Evolutionary conservation across 1,140 invertebrate genomes (phyloP).

Genomic region (Amyelois transitella): DNA sequence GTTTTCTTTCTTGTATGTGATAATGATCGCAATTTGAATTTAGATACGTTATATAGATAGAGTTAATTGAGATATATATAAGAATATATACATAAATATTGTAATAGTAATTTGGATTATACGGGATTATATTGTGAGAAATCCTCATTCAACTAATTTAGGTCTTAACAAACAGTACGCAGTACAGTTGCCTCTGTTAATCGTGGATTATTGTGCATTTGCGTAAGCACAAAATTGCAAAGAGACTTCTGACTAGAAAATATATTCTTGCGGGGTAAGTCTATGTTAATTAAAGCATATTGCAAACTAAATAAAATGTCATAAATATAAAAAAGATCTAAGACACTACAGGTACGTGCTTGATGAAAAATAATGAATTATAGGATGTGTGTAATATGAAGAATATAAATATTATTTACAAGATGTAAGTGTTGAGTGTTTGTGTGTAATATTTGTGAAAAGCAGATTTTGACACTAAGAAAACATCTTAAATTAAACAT

Average conservation of each 20-base stretch:
- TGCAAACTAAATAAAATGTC: slow-evolving; percentile 21
- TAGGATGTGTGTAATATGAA: not conserved
- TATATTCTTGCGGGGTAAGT: slow-evolving; percentile 19
- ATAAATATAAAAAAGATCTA: not conserved
- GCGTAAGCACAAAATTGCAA: slow-evolving; percentile 49
- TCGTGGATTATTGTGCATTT: slow-evolving; percentile 41
- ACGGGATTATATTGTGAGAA: slow-evolving; percentile 36
- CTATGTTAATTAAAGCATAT: slow-evolving; percentile 40
- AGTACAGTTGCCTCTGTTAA: slow-evolving; percentile 64
- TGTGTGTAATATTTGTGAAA: slow-evolving; percentile 11
- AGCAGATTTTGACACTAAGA: slow-evolving; percentile 33
- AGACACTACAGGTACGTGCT: not conserved
- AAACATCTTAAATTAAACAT: slow-evolving; percentile 66
- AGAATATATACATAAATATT: slow-evolving; percentile 51
- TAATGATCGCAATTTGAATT: slow-evolving; percentile 43
- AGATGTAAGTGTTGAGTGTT: slow-evolving; percentile 11
- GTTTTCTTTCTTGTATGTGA: slow-evolving; percentile 62
- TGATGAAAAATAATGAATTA: no score
- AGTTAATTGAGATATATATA: slow-evolving; percentile 56
- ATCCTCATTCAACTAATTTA: slow-evolving; percentile 27
- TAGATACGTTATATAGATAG: slow-evolving; percentile 29
- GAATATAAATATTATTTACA: slow-evolving; percentile 7
- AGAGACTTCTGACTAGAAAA: slow-evolving; percentile 27
- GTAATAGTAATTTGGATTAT: not conserved
- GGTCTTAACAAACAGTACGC: slow-evolving; percentile 61